Conservation (phyloP, 2,113 vertebrate genomes). For the Oncorhynchus kisutch region DNA sequence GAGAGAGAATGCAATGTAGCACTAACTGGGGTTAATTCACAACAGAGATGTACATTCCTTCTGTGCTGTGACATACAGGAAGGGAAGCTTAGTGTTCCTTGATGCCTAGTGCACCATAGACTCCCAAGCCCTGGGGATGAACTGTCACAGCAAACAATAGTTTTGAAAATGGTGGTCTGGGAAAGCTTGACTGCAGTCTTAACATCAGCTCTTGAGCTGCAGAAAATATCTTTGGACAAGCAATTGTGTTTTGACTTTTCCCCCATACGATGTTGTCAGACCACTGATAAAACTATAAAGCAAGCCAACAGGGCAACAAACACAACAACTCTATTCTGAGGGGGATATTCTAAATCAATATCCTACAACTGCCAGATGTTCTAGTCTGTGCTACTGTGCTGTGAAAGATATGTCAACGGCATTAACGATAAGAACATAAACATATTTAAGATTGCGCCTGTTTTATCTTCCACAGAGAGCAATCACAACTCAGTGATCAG, state of each 20-base stretch:
- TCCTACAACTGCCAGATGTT: neutral
- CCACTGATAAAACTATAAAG: neutral
- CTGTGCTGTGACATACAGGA: neutral
- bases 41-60: neutral
- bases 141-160: neutral
- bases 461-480: neutral
- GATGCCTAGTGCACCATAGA: neutral
- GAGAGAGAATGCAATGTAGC: neutral
- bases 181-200: neutral
- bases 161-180: neutral
- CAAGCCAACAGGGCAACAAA: neutral
- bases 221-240: neutral
- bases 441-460: neutral
- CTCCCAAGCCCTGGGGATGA: neutral
- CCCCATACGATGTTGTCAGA: neutral
- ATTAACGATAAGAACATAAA: neutral
- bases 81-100: neutral
- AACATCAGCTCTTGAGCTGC: constrained; percentile 1
- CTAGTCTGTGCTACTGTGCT: neutral
- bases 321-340: neutral
- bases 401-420: neutral
- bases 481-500: neutral
- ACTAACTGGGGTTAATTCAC: neutral
- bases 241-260: neutral
- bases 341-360: neutral